Conservation (phyloP, 2,113 vertebrate species). For the Carassius carassius region DNA sequence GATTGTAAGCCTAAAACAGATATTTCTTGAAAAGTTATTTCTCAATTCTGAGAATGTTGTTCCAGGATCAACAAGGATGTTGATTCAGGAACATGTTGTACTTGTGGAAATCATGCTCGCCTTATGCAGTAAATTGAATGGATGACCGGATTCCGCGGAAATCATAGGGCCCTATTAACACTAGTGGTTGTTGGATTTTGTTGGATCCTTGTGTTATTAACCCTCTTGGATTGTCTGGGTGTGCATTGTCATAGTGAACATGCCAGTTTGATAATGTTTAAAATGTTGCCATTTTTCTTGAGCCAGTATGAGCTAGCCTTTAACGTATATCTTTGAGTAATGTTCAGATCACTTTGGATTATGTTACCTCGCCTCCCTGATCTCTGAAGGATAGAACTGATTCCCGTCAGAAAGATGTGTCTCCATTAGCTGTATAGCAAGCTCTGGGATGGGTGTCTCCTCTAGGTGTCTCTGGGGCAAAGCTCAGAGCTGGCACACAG, state of each 20-base stretch:
- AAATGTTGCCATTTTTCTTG: not conserved
- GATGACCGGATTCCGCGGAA: too few species aligned
- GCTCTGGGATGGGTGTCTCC: slow-evolving; percentile 16
- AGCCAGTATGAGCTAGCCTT: not conserved
- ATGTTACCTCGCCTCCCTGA: not conserved
- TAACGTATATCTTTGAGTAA: not conserved
- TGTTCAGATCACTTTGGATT: slow-evolving; percentile 22
- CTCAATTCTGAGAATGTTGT: too few species aligned
- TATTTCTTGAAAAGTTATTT: too few species aligned
- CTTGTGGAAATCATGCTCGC: too few species aligned
- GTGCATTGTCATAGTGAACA: not conserved
- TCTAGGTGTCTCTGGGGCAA: not conserved
- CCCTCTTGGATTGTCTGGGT: not conserved
- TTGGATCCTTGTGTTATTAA: not conserved
- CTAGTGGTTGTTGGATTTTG: not conserved
- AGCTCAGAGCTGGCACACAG: slow-evolving; percentile 44
- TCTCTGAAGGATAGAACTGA: slow-evolving; percentile 18
- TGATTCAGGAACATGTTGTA: too few species aligned
- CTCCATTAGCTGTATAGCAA: slow-evolving; percentile 33
- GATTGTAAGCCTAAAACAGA: too few species aligned
- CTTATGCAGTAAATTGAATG: too few species aligned
- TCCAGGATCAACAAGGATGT: too few species aligned
- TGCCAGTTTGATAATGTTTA: slow-evolving; percentile 15
- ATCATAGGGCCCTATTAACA: not conserved
- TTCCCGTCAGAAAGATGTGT: slow-evolving; percentile 39